Base-by-base conservation (phyloP, 2,888 invertebrate genomes). In the Stictocephala bisonia region DNA sequence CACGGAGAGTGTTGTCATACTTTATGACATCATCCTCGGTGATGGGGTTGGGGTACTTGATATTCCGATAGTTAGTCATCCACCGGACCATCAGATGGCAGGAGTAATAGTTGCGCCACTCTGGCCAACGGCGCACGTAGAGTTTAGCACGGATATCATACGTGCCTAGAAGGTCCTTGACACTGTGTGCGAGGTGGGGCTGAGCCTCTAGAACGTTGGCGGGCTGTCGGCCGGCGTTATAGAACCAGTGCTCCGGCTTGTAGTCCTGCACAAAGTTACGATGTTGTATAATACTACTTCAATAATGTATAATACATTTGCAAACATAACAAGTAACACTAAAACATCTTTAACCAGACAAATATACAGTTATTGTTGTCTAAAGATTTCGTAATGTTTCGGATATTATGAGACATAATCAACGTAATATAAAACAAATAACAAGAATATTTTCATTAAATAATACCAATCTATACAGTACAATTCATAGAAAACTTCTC, bases 171-270 rank as follows among this genome's bases (percentile, higher is more conserved):
- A 84, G 82, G 20, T 78, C 73, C 26, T 76, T 76, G 11, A 78
- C 83, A 18, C 82, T 79, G 73, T 84, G 83, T 1, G 82, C 82
- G 15, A 84, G 76, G 44, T 80, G 72, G 3, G 84, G 84, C 31
- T 79, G 76, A 20, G 78, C 75, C 67, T 79, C 75, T 7, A 84
- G 78, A 26, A 84, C 80, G 71, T 80, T 81, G 0, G 83, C 83
- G 1, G 84, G 84, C 40, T 81, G 77, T 48, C 83, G 80, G 3
- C 83, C 84, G 3, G 84, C 84, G 78, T 84, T 84, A 75, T 83
- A 84, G 71, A 82, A 82, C 79, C 79, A 79, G 68, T 69, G 56
- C 24, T 56, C 40, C 29, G 77, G 74, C 11, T 53, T 60, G 56
- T 77, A 72, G 73, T 81, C 81, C 41, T 78, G 77, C 15, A 60